A percentile compares a stretch with the other conserved stretches of the same genome.
phyloP scores from a whole-genome alignment of 2,797 vertebrate species.

The Cryptoprocta ferox region DNA sequence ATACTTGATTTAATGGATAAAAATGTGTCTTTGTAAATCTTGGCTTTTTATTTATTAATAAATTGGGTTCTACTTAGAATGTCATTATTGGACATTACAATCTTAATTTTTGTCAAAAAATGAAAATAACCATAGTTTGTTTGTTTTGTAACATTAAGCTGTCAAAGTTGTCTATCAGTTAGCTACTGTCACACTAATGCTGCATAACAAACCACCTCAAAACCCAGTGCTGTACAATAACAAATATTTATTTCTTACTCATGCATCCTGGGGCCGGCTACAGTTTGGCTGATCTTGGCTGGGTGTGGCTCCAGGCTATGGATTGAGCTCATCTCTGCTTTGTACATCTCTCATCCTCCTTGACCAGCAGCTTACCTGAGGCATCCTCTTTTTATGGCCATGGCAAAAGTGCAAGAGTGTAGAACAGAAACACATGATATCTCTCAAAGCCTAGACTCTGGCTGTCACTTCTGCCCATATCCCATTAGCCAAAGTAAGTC shows the following conservation, averaged over 20 bases:
- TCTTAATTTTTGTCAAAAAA: neutral
- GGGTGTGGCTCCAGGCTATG: neutral
- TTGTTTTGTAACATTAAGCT: neutral
- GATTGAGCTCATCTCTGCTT: neutral
- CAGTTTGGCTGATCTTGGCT: slow-evolving; percentile 20
- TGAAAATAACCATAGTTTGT: neutral
- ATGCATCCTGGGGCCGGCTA: neutral
- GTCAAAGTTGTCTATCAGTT: neutral
- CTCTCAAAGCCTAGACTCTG: neutral
- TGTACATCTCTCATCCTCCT: neutral
- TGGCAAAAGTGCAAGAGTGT: neutral
- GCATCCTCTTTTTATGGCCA: neutral
- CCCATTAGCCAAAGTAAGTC: neutral
- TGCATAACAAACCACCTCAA: neutral
- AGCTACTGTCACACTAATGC: slow-evolving; percentile 12
- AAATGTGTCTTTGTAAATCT: slow-evolving; percentile 4
- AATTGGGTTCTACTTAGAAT: neutral
- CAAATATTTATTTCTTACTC: neutral
- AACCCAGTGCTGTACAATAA: neutral
- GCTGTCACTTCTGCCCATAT: neutral
- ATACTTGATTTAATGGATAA: neutral
- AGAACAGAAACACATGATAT: neutral
- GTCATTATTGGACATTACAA: neutral
- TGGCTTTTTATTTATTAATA: slow-evolving; percentile 44
- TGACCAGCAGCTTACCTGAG: neutral